These are phyloP conservation scores for Drosophila bipectinata DNA, from an alignment of 1,140 invertebrate species.

Conservation along the genomic window DNA sequence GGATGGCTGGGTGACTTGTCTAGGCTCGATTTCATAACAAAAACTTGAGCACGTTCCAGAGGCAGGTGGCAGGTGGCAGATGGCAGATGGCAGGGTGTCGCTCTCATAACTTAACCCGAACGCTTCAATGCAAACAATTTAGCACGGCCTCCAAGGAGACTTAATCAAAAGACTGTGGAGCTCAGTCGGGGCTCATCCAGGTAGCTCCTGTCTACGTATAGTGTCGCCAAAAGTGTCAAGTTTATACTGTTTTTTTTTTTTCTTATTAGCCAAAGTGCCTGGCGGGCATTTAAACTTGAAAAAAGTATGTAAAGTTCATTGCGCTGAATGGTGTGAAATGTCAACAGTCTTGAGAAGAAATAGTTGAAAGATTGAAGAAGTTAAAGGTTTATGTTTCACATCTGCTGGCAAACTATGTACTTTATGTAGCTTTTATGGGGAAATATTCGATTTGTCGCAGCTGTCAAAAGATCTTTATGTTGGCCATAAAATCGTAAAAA, in stretches of 20 bases:
- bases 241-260: slow-evolving; percentile 46
- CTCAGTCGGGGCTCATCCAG: slow-evolving; percentile 18
- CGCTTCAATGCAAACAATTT: slow-evolving; percentile 77
- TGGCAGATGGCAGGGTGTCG: neutral
- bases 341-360: slow-evolving; percentile 43
- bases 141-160: slow-evolving; percentile 69
- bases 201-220: slow-evolving; percentile 20
- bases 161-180: slow-evolving; percentile 74
- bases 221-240: slow-evolving; percentile 57
- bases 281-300: slow-evolving; percentile 73
- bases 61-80: slow-evolving; percentile 9
- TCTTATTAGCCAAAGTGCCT: slow-evolving; percentile 71
- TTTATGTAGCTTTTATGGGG: slow-evolving; percentile 24
- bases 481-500: neutral
- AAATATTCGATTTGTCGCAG: slow-evolving; percentile 25
- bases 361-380: slow-evolving; percentile 9
- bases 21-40: slow-evolving; percentile 80
- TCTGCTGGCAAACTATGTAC: slow-evolving; percentile 20
- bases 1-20: slow-evolving; percentile 43
- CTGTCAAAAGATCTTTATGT: slow-evolving; percentile 28
- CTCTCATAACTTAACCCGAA: slow-evolving; percentile 25
- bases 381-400: slow-evolving; percentile 8
- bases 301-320: slow-evolving; percentile 72
- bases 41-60: slow-evolving; percentile 74
- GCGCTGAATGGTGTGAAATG: slow-evolving; percentile 61